phyloP scores from a whole-genome alignment of 2,113 vertebrate genomes.

The Vanacampus margaritifer region DNA sequence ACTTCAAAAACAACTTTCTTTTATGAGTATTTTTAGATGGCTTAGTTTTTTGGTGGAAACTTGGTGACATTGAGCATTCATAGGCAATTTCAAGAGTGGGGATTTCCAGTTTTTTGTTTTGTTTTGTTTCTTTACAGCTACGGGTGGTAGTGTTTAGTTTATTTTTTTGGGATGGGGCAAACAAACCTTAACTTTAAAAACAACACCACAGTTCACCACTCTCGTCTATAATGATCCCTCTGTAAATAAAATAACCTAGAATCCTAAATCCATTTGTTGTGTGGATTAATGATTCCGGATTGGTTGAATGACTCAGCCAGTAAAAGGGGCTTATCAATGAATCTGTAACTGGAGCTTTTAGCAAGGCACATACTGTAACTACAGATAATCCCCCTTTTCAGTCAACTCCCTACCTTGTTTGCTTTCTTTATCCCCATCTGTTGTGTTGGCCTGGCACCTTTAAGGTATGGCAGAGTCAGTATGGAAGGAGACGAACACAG shows the following conservation, averaged over 20 bases:
- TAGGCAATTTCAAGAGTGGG: slow-evolving; percentile 39
- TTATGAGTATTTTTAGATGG: slow-evolving; percentile 21
- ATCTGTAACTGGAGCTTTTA: slow-evolving; percentile 53
- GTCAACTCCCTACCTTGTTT: slow-evolving; percentile 38
- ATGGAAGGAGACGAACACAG: not conserved
- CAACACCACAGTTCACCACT: slow-evolving; percentile 13
- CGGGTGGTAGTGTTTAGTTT: slow-evolving; percentile 7
- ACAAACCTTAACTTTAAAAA: not conserved
- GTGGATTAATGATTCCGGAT: slow-evolving; percentile 55
- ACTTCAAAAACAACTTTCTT: not conserved
- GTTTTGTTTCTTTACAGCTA: slow-evolving; percentile 19
- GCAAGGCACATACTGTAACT: slow-evolving; percentile 59
- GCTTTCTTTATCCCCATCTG: slow-evolving; percentile 53
- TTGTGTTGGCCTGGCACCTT: slow-evolving; percentile 32
- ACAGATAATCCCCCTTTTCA: slow-evolving; percentile 64
- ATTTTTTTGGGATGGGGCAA: not conserved
- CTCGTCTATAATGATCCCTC: slow-evolving; percentile 40
- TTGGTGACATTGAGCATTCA: slow-evolving; percentile 48
- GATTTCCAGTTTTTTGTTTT: slow-evolving; percentile 21
- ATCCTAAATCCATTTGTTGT: slow-evolving; percentile 46
- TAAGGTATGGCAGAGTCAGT: slow-evolving; percentile 5
- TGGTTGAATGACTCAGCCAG: slow-evolving; percentile 58
- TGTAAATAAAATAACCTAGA: slow-evolving; percentile 34
- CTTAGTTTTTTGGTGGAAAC: slow-evolving; percentile 35
- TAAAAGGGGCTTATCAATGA: slow-evolving; percentile 62